These are phyloP conservation scores for Drosophila equinoxialis DNA, from an alignment of 1,140 invertebrate species.

Conservation along the genomic window DNA sequence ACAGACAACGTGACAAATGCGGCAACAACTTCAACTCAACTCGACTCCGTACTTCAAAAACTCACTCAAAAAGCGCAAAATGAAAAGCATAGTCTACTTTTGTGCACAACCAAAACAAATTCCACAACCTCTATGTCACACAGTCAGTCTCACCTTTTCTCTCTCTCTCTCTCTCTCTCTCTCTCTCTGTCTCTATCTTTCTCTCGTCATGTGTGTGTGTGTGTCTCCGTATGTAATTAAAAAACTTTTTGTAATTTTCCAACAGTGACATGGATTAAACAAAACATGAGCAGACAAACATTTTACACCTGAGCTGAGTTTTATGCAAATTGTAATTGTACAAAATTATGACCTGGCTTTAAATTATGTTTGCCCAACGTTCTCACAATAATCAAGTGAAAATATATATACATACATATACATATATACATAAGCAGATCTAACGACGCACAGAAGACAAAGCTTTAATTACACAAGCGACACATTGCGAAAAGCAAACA, in stretches of 20 bases:
- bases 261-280: constrained; percentile 40
- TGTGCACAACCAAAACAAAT: constrained; percentile 37
- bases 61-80: constrained; percentile 14
- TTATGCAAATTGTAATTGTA: constrained; percentile 68
- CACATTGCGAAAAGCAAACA: not conserved
- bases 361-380: constrained; percentile 67
- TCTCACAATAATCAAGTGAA: constrained; percentile 55
- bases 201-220: not conserved
- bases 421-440: not conserved
- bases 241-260: constrained; percentile 66
- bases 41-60: constrained; percentile 16
- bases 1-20: constrained; percentile 45
- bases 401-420: constrained; percentile 31
- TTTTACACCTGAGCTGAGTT: constrained; percentile 55
- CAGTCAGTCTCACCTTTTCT: not conserved
- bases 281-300: constrained; percentile 32
- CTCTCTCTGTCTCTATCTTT: no score
- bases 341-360: constrained; percentile 54
- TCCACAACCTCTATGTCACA: not conserved
- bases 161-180: not conserved
- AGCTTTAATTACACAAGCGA: constrained; percentile 12
- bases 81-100: constrained; percentile 47
- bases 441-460: constrained; percentile 7
- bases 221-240: constrained; percentile 59
- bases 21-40: constrained; percentile 29